A percentile compares a stretch with the other conserved stretches of the same genome.
phyloP scores from a whole-genome alignment of 2,888 invertebrate species.

The Rotaria macrura region DNA sequence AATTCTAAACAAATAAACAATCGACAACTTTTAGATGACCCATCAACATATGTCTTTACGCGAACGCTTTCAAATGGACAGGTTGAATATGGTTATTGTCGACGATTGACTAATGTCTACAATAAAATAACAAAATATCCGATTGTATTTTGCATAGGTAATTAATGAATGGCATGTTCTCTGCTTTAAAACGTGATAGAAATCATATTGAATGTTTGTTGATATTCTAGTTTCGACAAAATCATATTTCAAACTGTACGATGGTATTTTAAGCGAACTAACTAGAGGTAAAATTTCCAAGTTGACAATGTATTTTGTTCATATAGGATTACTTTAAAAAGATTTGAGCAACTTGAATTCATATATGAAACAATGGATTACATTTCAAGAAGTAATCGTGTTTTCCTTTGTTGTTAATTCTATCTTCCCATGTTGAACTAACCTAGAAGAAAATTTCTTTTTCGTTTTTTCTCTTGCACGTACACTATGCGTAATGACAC shows the following conservation, averaged over 20 bases:
- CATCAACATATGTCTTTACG: neutral
- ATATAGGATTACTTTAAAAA: no score
- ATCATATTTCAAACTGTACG: neutral
- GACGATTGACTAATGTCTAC: neutral
- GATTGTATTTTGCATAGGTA: neutral
- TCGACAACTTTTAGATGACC: neutral
- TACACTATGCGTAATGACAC: no score
- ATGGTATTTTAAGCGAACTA: neutral
- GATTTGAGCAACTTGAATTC: no score
- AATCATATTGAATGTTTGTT: no score
- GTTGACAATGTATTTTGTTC: no score
- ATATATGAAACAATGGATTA: no score
- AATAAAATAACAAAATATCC: neutral
- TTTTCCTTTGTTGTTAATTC: no score
- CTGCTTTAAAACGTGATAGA: no score
- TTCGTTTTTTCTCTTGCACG: no score
- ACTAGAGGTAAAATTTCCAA: neutral
- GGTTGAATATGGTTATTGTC: constrained; percentile 14
- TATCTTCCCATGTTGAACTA: no score
- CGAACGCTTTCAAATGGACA: neutral
- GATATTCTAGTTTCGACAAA: neutral
- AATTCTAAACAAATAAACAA: neutral
- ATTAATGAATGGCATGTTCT: neutral
- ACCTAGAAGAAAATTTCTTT: no score
- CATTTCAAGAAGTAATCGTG: no score